Conservation (phyloP, 2,797 vertebrate genomes). For the Scolopax rusticola region DNA sequence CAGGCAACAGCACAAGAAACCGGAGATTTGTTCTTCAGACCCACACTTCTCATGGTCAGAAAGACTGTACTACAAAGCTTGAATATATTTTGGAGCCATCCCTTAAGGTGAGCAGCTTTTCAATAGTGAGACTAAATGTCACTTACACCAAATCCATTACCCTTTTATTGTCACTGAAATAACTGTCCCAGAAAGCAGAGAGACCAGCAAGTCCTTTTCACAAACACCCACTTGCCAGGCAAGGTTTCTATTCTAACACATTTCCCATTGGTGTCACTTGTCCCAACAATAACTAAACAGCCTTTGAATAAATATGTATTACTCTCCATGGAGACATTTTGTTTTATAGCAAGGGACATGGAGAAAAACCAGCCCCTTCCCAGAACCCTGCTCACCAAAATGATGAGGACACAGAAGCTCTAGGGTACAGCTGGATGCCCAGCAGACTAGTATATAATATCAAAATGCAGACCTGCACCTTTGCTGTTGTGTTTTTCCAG, state of each 20-base stretch:
- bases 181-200: background rate
- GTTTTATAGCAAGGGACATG: background rate
- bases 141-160: background rate
- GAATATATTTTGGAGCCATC: background rate
- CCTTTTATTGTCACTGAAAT: background rate
- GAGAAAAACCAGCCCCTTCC: background rate
- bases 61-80: fast-evolving
- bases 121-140: background rate
- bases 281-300: background rate
- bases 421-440: background rate
- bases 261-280: background rate
- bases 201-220: background rate
- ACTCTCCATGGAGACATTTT: background rate
- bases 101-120: background rate
- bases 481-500: background rate
- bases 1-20: background rate
- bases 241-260: background rate
- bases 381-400: background rate
- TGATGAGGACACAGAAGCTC: background rate
- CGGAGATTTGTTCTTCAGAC: background rate
- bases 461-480: background rate
- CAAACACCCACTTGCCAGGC: background rate
- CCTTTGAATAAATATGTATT: background rate
- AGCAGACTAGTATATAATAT: fast-evolving
- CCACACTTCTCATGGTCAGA: fast-evolving